phyloP scores from a whole-genome alignment of 2,888 invertebrate genomes.

The Aphodius sticticus region DNA sequence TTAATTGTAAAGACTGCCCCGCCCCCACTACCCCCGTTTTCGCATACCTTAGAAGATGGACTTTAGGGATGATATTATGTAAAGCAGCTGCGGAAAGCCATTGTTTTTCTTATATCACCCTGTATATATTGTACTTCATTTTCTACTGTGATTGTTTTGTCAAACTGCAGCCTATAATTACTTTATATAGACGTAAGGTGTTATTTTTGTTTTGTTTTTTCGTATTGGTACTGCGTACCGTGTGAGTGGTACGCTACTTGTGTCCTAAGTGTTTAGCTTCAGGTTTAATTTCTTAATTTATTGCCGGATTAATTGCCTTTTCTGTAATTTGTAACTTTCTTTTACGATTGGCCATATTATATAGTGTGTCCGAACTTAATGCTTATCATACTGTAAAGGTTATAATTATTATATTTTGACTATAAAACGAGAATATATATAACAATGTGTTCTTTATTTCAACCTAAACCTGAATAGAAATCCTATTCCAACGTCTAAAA shows the following conservation, averaged over 20 bases:
- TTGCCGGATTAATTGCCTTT: conserved; percentile 36
- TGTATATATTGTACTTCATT: not conserved
- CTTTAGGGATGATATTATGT: not conserved
- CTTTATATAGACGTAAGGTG: not conserved
- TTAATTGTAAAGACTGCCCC: conserved; percentile 30
- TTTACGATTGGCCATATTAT: conserved; percentile 31
- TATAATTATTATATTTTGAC: conserved; percentile 46
- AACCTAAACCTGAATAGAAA: no score
- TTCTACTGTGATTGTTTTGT: conserved; percentile 18
- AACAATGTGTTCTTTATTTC: not conserved
- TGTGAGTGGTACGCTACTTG: conserved; percentile 9
- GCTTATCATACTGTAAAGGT: conserved; percentile 39
- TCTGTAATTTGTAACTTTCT: conserved; percentile 23
- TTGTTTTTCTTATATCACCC: not conserved
- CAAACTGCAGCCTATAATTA: not conserved
- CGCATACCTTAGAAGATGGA: not conserved
- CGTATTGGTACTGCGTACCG: not conserved
- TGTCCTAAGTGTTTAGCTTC: conserved; percentile 22
- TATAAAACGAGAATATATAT: conserved; percentile 38
- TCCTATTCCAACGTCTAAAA: no score
- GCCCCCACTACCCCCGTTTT: not conserved
- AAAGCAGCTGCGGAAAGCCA: no score
- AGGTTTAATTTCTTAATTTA: conserved; percentile 25
- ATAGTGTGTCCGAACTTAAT: conserved; percentile 36
- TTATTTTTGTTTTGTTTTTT: conserved; percentile 6